Conservation (phyloP, 2,797 vertebrate genomes). For the Microchirus variegatus region DNA sequence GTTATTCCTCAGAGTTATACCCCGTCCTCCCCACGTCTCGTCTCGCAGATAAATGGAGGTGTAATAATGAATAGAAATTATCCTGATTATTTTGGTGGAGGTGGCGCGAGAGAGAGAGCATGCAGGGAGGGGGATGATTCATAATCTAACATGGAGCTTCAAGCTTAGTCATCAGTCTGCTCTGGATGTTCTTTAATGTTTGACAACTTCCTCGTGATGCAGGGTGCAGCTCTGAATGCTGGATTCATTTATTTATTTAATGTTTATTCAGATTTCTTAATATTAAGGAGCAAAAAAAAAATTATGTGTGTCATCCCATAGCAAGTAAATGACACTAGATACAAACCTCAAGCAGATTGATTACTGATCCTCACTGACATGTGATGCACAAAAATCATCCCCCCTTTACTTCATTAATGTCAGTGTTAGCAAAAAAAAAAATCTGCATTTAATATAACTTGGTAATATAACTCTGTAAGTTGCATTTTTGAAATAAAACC, state of each 20-base stretch:
- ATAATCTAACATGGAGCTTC: conserved; percentile 54
- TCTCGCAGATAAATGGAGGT: conserved; percentile 78
- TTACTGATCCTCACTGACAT: too few species aligned
- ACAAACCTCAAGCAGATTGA: neutral
- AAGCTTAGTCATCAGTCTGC: conserved; percentile 60
- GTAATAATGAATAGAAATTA: conserved; percentile 83
- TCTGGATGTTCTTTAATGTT: conserved; percentile 23
- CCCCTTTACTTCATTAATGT: too few species aligned
- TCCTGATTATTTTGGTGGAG: conserved; percentile 70
- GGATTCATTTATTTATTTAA: neutral
- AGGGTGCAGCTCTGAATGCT: neutral
- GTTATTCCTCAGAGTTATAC: conserved; percentile 90
- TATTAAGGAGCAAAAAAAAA: neutral
- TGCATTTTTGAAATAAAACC: too few species aligned
- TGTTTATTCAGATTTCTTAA: neutral
- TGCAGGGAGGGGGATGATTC: conserved; percentile 37
- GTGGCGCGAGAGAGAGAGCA: conserved; percentile 39
- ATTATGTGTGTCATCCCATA: neutral
- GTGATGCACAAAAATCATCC: too few species aligned
- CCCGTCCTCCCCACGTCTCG: conserved; percentile 75
- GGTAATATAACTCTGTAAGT: too few species aligned
- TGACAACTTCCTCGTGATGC: neutral
- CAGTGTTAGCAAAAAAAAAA: too few species aligned
- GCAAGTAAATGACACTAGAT: neutral
- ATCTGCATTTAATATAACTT: too few species aligned